These are phyloP conservation scores for Columba guinea DNA, from an alignment of 2,797 vertebrate genomes.

Conservation along the genomic window DNA sequence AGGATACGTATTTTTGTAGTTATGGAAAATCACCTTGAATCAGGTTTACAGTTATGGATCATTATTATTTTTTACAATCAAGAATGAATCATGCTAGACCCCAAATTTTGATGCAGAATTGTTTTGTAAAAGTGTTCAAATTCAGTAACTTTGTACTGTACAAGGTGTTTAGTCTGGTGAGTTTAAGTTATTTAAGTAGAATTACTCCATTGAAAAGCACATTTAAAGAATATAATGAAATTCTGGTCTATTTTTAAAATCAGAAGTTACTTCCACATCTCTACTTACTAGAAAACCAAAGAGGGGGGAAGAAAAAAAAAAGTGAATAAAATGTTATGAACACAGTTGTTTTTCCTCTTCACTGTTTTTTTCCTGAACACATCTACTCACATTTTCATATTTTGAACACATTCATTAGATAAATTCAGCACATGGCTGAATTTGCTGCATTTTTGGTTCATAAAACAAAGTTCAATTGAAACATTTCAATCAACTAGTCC, in stretches of 20 bases:
- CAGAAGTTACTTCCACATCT: background rate
- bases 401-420: background rate
- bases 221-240: background rate
- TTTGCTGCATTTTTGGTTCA: background rate
- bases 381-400: background rate
- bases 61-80: background rate
- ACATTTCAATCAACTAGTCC: background rate
- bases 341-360: background rate
- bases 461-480: background rate
- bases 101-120: background rate
- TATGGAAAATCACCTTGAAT: background rate
- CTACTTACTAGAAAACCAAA: background rate
- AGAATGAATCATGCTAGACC: background rate
- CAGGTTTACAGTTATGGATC: background rate
- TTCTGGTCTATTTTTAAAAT: background rate
- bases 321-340: background rate
- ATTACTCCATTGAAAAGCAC: background rate
- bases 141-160: rapidly evolving
- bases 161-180: background rate
- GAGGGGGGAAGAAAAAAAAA: background rate
- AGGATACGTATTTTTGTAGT: background rate
- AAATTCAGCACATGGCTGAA: background rate
- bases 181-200: background rate
- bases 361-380: background rate
- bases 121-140: background rate